Evolutionary conservation across 2,888 invertebrate genomes (phyloP), one percentile per base, ranked within the genome.

Genomic region (Polietes domitor): DNA sequence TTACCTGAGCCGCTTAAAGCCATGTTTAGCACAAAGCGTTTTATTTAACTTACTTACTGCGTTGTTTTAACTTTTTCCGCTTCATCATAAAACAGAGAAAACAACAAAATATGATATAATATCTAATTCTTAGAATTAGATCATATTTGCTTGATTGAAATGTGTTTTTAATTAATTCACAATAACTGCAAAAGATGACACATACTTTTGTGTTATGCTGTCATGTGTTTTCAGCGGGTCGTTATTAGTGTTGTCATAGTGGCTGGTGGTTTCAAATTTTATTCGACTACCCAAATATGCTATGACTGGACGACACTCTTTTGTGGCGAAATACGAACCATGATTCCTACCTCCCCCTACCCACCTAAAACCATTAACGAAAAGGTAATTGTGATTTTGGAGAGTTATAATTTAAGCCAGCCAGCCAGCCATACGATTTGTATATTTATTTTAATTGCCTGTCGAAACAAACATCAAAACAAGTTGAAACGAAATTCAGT

Each of bases 91-190:
- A 70, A 21, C 6, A 70, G 47, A 70, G 0, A 43, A 70, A n/a
- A 12, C n/a, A 47, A 10, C 3, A 26, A 41, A 43, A n/a, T 5
- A 28, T 10, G 12, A 50, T 17, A 72, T 24, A 28, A 53, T 1
- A 26, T 17, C 19, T 15, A 28, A 21, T 41, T 68, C 43, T 21
- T 24, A 24, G 68, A 68, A 68, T 68, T 68, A 68, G 68, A 68
- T 68, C 68, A 68, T 41, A 43, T 68, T 15, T 3, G 15, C 21
- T 12, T 68, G 17, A 68, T 68, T 68, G 68, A 68, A 68, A 41
- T 24, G 37, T 43, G 4, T 41, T 68, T 68, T 68, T 17, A 68
- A 68, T 68, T 68, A 68, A 68, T 68, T 68, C 68, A 21, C 68
- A 68, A 68, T 68, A 68, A 68, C 21, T 43, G 43, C 17, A 68